Evolutionary conservation across 2,113 vertebrate species (phyloP).

Genomic region (Rhea pennata): DNA sequence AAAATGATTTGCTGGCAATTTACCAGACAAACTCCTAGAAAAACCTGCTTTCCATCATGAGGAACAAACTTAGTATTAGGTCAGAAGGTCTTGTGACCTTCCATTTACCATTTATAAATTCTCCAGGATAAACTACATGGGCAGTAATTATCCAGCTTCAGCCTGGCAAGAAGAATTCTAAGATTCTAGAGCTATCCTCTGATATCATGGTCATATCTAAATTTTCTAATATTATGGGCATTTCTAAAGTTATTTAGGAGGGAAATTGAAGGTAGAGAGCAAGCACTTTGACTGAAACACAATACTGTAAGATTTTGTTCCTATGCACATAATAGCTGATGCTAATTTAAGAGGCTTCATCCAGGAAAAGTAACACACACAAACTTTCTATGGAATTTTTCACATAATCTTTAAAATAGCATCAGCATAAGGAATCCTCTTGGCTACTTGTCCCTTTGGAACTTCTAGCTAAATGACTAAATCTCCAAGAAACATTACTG

Average conservation of each 20-base stretch:
- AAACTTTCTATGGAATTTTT: neutral
- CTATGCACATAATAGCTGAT: neutral
- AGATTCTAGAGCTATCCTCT: conserved; percentile 10
- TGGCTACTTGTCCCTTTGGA: neutral
- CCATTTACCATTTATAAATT: neutral
- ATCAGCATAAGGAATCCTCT: neutral
- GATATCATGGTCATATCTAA: neutral
- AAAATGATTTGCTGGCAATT: conserved; percentile 6
- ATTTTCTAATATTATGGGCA: neutral
- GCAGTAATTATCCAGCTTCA: neutral
- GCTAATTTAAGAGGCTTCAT: neutral
- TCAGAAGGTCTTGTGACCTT: neutral
- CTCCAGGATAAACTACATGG: neutral
- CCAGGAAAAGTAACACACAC: neutral
- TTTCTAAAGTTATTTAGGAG: neutral
- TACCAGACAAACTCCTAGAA: neutral
- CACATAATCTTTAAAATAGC: neutral
- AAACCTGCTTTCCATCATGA: neutral
- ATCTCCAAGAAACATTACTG: neutral
- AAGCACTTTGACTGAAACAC: neutral
- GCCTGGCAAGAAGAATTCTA: neutral
- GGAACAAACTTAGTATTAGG: conserved; percentile 2
- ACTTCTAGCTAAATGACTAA: neutral
- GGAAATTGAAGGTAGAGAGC: neutral
- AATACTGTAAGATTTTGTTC: neutral